Evolutionary conservation across 2,113 vertebrate genomes (phyloP).

Genomic region (Ursus arctos): DNA sequence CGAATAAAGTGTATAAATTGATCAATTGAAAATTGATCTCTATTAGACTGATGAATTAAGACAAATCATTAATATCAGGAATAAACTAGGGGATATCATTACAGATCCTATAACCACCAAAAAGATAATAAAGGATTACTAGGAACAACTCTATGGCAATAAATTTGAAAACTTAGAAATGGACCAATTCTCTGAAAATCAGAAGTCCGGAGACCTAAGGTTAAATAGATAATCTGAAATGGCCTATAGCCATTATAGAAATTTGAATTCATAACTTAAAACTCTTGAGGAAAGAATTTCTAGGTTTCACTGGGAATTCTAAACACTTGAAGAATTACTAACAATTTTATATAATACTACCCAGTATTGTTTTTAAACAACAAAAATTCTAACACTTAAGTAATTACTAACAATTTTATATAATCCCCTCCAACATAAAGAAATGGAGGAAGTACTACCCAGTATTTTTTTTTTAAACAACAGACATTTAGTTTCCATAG

Average conservation of each 20-base stretch:
- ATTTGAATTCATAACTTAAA: neutral
- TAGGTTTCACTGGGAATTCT: neutral
- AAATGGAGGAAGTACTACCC: neutral
- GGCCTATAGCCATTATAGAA: neutral
- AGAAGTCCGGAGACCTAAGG: neutral
- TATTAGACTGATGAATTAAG: neutral
- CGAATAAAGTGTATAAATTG: neutral
- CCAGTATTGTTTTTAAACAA: neutral
- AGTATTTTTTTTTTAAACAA: neutral
- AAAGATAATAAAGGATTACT: neutral
- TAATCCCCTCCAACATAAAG: neutral
- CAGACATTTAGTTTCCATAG: neutral
- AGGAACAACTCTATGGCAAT: neutral
- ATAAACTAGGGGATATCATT: neutral
- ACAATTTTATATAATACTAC: neutral
- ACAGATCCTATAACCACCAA: neutral
- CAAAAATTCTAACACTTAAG: neutral
- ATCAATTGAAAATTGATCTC: neutral
- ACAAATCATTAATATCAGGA: neutral
- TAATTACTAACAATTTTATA: neutral
- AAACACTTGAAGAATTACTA: neutral
- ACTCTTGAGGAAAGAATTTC: neutral
- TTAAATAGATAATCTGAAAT: neutral
- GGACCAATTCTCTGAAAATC: neutral
- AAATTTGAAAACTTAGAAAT: neutral